Conservation (phyloP, 1,140 invertebrate genomes). For the Nylanderia fulva region DNA sequence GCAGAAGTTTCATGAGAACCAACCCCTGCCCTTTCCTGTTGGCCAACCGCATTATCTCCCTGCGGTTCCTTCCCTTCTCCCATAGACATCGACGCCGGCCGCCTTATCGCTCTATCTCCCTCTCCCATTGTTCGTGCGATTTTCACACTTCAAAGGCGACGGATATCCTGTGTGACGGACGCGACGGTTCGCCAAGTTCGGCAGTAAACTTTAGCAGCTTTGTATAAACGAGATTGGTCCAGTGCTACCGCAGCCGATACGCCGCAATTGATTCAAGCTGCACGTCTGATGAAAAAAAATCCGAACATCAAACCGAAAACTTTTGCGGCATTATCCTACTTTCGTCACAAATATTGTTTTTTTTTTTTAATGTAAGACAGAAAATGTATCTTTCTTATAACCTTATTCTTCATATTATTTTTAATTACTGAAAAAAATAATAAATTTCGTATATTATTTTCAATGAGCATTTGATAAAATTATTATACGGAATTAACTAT, state of each 20-base stretch:
- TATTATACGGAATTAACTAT: neutral
- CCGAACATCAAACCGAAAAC: neutral
- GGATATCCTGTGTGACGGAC: conserved; percentile 48
- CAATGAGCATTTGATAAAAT: neutral
- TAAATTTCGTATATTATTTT: neutral
- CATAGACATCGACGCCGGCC: neutral
- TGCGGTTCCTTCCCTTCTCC: neutral
- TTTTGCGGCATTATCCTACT: neutral
- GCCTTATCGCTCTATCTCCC: conserved; percentile 18
- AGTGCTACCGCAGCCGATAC: conserved; percentile 53
- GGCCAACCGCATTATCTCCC: neutral
- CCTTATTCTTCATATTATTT: neutral
- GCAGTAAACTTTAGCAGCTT: conserved; percentile 70
- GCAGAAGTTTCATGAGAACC: conserved; percentile 51
- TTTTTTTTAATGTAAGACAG: neutral
- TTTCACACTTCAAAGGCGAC: conserved; percentile 72
- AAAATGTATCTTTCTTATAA: neutral
- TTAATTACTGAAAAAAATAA: neutral
- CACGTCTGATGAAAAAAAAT: conserved; percentile 45
- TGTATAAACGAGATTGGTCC: conserved; percentile 37
- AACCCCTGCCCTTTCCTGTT: conserved; percentile 25
- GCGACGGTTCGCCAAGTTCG: conserved; percentile 68
- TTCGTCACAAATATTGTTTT: neutral
- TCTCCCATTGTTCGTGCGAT: conserved; percentile 68
- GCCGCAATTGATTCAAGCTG: conserved; percentile 26